Evolutionary conservation across 2,888 invertebrate species (phyloP), one percentile per base, ranked within the genome.

Genomic region (Cartodere bifasciata): DNA sequence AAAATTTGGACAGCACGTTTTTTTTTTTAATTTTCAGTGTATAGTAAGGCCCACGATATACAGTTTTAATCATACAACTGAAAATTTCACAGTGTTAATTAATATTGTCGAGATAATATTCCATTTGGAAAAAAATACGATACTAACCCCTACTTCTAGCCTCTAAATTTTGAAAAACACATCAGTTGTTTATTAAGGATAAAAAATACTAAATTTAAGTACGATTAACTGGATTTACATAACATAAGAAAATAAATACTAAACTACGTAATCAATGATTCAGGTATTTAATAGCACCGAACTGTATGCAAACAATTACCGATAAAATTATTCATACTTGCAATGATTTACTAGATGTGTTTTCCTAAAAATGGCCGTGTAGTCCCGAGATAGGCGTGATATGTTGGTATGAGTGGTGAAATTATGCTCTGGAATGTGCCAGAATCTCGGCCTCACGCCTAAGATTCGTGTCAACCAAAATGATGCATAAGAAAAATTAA

Each of bases 31-130:
- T 57, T 60, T 61, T 60, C 60, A 61, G 60, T 62, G 56, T 62
- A 59, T 59, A 62, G 60, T 63, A 63, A 63, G 63, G 63, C 63
- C 63, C 63, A 64, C 60, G 58, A 61, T 60, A 60, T 57, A 60
- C 56, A 55, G 50, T 58, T 58, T 60, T 58, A 58, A 58, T 55
- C 53, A 58, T 60, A 59, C 56, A 61, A 60, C 58, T 58, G 58
- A 60, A 60, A 60, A 54, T 49, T 54, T 60, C 57, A 59, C 55
- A 56, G 55, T 56, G 55, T 58, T 55, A 56, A 56, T 60, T 50
- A 58, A 60, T 62, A 62, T 62, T 62, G 61, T 61, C 62, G 55
- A 58, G 58, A 60, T 51, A 50, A 51, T 52, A 48, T 51, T 49
- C 48, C 47, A 39, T 49, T 46, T 40, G 53, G 51, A 50, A 57